These are phyloP conservation scores for Neopipo cinnamomea DNA, from an alignment of 2,113 vertebrate species.

Conservation along the genomic window DNA sequence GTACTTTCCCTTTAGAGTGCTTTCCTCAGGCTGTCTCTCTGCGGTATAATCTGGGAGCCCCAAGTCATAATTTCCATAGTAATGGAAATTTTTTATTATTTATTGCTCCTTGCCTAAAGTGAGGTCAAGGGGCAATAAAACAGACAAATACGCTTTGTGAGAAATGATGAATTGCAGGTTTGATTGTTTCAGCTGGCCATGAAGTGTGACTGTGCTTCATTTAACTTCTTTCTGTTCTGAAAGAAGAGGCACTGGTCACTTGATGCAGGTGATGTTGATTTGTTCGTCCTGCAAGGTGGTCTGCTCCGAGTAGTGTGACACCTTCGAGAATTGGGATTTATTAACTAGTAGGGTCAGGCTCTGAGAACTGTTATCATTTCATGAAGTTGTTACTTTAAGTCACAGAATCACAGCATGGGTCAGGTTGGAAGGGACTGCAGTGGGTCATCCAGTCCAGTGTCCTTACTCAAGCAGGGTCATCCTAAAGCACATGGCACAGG, in stretches of 20 bases:
- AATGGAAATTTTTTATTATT: too few species aligned
- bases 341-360: accelerated
- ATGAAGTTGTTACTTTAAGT: not conserved
- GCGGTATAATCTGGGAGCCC: not conserved
- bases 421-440: not conserved
- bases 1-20: not conserved
- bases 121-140: not conserved
- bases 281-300: not conserved
- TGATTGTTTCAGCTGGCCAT: not conserved
- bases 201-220: not conserved
- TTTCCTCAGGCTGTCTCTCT: not conserved
- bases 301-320: not conserved
- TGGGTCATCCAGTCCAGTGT: not conserved
- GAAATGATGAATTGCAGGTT: not conserved
- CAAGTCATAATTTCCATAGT: not conserved
- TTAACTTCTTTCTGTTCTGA: not conserved
- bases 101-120: not conserved
- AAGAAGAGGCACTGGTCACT: not conserved
- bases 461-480: not conserved
- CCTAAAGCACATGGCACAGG: not conserved
- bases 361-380: not conserved
- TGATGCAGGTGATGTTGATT: not conserved
- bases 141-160: not conserved
- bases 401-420: not conserved
- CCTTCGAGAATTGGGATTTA: not conserved